Evolutionary conservation across 2,888 invertebrate species (phyloP).

Genomic region (Autographa pulchrina): DNA sequence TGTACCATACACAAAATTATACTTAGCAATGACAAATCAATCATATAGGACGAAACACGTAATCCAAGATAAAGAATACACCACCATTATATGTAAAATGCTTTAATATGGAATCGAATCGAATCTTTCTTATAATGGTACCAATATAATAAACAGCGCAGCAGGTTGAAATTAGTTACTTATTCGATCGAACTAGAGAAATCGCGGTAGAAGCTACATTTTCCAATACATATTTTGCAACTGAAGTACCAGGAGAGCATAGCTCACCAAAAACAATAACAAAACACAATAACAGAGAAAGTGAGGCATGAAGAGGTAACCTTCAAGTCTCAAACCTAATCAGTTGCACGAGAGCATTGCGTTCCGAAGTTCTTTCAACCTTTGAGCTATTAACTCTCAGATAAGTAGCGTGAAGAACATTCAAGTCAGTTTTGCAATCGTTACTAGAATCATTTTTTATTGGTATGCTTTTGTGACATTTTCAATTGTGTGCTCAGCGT

Average conservation of each 20-base stretch:
- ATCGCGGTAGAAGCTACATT: no score
- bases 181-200: no score
- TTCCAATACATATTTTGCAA: background rate
- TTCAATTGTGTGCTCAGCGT: background rate
- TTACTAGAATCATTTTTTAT: conserved; percentile 2
- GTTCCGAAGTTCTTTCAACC: conserved; percentile 43
- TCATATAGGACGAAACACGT: background rate
- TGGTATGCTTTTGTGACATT: background rate
- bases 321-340: conserved; percentile 29
- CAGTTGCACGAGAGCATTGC: conserved; percentile 38
- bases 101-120: no score
- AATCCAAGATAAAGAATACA: no score
- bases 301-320: conserved; percentile 47
- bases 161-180: no score
- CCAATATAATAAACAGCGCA: no score
- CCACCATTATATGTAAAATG: no score
- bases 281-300: conserved; percentile 46
- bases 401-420: conserved; percentile 10
- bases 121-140: no score
- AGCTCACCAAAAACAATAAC: conserved; percentile 24
- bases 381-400: conserved; percentile 30
- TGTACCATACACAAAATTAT: conserved; percentile 7
- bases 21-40: background rate
- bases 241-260: conserved; percentile 17
- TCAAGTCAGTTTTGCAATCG: background rate